A percentile compares a stretch with the other conserved stretches of the same genome.
Conservation (phyloP, 1,140 invertebrate genomes). For the Lepidotrigona ventralis region DNA sequence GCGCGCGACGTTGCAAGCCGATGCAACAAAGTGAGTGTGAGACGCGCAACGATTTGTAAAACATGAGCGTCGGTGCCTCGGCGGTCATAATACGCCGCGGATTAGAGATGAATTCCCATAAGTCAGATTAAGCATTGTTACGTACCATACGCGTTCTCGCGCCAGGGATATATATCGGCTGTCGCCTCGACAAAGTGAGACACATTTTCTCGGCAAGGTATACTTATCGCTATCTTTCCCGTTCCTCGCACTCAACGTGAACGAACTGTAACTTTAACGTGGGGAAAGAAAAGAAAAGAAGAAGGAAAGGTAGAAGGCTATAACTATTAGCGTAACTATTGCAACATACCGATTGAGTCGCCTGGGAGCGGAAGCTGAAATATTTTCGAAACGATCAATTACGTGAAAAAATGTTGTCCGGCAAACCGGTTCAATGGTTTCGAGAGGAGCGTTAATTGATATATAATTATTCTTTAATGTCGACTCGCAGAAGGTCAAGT, state of each 20-base stretch:
- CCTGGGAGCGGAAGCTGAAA: no score
- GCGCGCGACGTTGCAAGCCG: conserved; percentile 5
- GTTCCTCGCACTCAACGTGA: neutral
- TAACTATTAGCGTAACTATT: no score
- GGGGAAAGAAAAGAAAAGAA: neutral
- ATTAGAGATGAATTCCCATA: conserved; percentile 32
- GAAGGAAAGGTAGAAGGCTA: no score
- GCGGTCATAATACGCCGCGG: conserved; percentile 21
- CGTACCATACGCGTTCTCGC: neutral
- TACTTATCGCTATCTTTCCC: neutral
- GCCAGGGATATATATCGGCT: conserved; percentile 9
- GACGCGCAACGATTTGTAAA: conserved; percentile 32
- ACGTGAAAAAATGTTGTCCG: no score
- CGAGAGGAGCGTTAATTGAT: no score
- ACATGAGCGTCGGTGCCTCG: conserved; percentile 11
- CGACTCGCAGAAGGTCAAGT: no score
- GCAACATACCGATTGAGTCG: no score
- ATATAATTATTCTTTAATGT: no score
- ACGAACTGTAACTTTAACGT: neutral
- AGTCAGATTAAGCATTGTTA: conserved; percentile 30
- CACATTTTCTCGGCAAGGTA: neutral
- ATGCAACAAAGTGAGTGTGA: conserved; percentile 34
- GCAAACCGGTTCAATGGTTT: no score
- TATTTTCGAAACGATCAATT: no score
- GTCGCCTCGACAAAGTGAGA: conserved; percentile 10